Evolutionary conservation across 2,888 invertebrate genomes (phyloP), one percentile per base, ranked within the genome.

Genomic region (Ephialtes manifestator): DNA sequence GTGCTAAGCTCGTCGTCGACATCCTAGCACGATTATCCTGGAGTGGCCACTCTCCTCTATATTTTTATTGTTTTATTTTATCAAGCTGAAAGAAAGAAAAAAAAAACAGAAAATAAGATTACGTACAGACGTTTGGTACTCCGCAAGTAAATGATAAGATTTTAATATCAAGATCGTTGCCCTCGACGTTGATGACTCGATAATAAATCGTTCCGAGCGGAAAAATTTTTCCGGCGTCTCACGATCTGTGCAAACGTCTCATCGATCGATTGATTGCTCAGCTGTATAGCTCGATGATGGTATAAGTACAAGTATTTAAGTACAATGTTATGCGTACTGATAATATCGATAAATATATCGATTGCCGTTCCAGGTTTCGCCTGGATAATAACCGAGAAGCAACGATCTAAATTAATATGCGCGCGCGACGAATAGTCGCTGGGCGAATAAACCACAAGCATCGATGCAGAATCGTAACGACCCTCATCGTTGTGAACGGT

Each of bases 191-290:
- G 46, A 70, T 28, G 58, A 70, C 43, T 20, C 13, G 39, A 76
- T 67, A 76, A 51, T 51, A 55, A 76, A 76, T 67, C 24, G 65
- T 55, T 53, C n/a, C 28, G n/a, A 55, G 28, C 24, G 72, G 48
- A 72, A 79, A 71, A 79, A n/a, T 46, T 39, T 18, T 39, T 4
- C 53, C 13, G 18, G 55, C 24, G 0, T 15, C 68, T 51, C 35
- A 31, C 10, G 24, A 70, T 51, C 46, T 28, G n/a, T 39, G 28
- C 31, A 39, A 75, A 51, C 53, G 51, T 55, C 65, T 67, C 77
- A 18, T 51, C 67, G 72, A 78, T 74, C 83, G 53, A 78, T 74
- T 72, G 67, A 83, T 83, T 67, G 58, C 8, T 72, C 53, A 77
- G 55, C 53, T 11, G 46, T 63, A 39, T n/a, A 51, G 7, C 63